phyloP scores from a whole-genome alignment of 2,888 invertebrate species.

The Hirtodrosophila alboralis region DNA sequence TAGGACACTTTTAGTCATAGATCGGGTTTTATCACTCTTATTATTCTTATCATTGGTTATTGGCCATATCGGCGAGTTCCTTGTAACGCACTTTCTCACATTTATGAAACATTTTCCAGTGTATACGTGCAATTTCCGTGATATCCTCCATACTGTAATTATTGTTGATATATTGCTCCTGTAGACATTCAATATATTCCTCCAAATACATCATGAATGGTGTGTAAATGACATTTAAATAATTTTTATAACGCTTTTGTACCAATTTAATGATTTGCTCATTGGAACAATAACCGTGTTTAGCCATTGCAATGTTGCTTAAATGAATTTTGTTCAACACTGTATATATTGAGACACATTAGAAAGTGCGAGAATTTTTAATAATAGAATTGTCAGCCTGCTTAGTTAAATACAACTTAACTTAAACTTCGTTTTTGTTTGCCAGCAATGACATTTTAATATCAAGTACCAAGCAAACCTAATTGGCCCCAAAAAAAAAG shows the following conservation, averaged over 20 bases:
- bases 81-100: constrained; percentile 21
- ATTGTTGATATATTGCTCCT: constrained; percentile 11
- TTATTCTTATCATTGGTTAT: not conserved
- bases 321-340: no score
- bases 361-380: not conserved
- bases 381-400: constrained; percentile 12
- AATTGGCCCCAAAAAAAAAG: constrained; percentile 57
- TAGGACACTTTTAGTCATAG: no score
- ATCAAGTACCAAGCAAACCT: constrained; percentile 49
- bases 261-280: constrained; percentile 29
- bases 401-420: not conserved
- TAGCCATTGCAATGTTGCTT: constrained; percentile 32
- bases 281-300: constrained; percentile 38
- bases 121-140: constrained; percentile 9
- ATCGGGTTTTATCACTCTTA: no score
- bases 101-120: constrained; percentile 17
- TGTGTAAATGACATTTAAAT: not conserved
- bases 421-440: no score
- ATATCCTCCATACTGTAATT: constrained; percentile 16
- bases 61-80: constrained; percentile 17
- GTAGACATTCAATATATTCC: constrained; percentile 21
- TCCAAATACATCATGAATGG: constrained; percentile 38
- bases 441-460: constrained; percentile 58
- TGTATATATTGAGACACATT: no score
- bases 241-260: constrained; percentile 17